Percentiles rank a stretch among this genome's conserved stretches.
Evolutionary conservation across 2,888 invertebrate genomes (phyloP).

Genomic region (Trachelus iudaicus): DNA sequence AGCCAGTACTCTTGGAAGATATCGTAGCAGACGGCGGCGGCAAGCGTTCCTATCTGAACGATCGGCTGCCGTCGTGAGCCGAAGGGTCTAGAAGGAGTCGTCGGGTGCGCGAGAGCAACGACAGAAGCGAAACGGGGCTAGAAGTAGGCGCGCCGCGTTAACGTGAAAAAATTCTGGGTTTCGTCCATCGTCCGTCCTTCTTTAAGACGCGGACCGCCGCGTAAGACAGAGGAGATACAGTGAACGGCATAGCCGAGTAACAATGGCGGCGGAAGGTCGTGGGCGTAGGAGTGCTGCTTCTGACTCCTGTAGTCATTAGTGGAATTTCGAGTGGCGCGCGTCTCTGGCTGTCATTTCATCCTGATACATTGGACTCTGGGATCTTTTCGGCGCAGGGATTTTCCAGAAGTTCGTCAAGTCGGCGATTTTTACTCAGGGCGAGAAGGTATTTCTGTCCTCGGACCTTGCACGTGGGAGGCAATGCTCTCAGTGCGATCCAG

Average conservation of each 20-base stretch:
- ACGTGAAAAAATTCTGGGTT: neutral
- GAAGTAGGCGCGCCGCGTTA: neutral
- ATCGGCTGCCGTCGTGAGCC: neutral
- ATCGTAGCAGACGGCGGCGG: neutral
- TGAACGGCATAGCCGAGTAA: neutral
- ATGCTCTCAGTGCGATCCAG: neutral
- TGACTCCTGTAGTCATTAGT: neutral
- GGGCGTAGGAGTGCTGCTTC: neutral
- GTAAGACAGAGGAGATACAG: neutral
- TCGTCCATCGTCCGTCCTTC: neutral
- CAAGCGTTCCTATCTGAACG: neutral
- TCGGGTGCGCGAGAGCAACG: neutral
- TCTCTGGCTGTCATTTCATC: neutral
- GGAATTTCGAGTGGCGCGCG: neutral
- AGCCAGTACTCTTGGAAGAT: conserved; percentile 16
- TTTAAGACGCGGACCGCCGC: neutral
- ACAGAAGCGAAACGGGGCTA: neutral
- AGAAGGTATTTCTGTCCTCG: neutral
- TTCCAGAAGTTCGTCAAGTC: neutral
- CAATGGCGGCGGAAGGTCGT: neutral
- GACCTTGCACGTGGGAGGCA: neutral
- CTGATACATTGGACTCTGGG: neutral
- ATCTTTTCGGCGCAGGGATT: neutral
- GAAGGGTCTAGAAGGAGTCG: neutral
- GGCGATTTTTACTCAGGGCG: neutral